Conservation (phyloP, 2,888 invertebrate genomes). For the Ethmia dodecea region DNA sequence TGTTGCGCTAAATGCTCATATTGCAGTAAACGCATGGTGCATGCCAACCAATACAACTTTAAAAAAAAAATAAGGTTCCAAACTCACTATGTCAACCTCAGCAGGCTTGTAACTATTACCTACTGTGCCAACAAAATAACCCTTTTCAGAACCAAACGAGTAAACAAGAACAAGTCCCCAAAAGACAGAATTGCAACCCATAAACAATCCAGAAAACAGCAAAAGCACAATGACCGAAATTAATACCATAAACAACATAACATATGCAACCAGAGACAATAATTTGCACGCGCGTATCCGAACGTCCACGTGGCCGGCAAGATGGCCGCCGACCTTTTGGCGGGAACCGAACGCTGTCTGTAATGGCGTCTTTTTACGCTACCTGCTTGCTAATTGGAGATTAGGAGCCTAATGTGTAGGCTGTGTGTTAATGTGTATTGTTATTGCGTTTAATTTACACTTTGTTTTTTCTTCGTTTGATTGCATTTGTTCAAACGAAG, state of each 20-base stretch:
- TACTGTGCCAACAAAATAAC: too few relatives aligned
- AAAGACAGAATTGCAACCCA: conserved; percentile 20
- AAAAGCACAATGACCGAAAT: conserved; percentile 62
- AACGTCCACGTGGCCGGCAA: conserved; percentile 36
- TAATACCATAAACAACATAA: conserved; percentile 75
- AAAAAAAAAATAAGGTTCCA: too few relatives aligned
- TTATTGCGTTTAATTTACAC: conserved; percentile 63
- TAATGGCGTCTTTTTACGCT: conserved; percentile 74
- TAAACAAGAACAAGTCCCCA: conserved; percentile 14
- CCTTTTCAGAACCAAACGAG: too few relatives aligned
- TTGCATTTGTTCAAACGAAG: too few relatives aligned
- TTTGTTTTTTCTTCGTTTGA: conserved; percentile 52
- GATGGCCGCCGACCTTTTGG: conserved; percentile 63
- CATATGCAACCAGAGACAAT: conserved; percentile 70
- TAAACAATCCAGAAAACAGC: conserved; percentile 33
- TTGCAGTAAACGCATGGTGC: too few relatives aligned
- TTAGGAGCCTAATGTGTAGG: conserved; percentile 71
- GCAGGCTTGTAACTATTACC: too few relatives aligned
- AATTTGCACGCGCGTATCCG: conserved; percentile 71
- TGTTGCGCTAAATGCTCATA: too few relatives aligned
- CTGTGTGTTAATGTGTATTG: conserved; percentile 59
- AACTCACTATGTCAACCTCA: too few relatives aligned
- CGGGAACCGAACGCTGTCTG: conserved; percentile 49
- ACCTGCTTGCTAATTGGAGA: conserved; percentile 75
- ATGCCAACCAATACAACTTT: too few relatives aligned